Percentiles rank a stretch among this genome's conserved stretches.
phyloP scores from a whole-genome alignment of 2,113 vertebrate genomes.

The Saimiri boliviensis region DNA sequence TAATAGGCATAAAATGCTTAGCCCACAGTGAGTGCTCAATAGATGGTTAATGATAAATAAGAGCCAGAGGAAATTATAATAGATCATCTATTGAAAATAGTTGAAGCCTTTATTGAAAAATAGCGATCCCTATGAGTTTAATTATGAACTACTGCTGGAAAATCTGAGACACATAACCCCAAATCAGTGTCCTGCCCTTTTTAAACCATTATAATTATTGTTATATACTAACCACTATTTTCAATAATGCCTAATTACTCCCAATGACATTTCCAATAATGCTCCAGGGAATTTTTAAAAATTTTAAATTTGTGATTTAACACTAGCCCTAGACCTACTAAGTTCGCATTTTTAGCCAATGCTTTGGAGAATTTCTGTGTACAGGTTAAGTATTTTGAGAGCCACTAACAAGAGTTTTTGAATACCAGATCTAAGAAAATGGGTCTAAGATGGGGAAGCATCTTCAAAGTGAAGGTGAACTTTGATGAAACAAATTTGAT shows the following conservation, averaged over 20 bases:
- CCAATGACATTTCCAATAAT: background rate
- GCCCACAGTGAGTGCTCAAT: background rate
- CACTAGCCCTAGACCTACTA: background rate
- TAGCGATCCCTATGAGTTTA: background rate
- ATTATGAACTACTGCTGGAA: background rate
- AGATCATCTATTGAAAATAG: background rate
- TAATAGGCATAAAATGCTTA: too few species aligned
- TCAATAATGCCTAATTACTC: background rate
- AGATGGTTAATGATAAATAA: background rate
- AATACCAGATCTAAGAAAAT: background rate
- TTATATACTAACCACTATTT: constrained; percentile 5
- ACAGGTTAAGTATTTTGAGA: background rate
- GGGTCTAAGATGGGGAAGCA: background rate
- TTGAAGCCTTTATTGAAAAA: constrained; percentile 29
- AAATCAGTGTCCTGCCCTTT: background rate
- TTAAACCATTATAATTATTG: background rate
- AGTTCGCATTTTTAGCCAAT: background rate
- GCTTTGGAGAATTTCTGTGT: background rate
- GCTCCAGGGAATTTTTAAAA: background rate
- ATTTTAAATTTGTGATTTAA: background rate
- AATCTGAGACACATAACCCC: background rate
- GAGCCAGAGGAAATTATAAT: constrained; percentile 4
- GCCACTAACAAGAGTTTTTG: background rate
- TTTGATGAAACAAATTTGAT: background rate
- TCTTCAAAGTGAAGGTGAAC: background rate